Conservation (phyloP, 2,888 invertebrate genomes). For the Sussaba pulchella region DNA sequence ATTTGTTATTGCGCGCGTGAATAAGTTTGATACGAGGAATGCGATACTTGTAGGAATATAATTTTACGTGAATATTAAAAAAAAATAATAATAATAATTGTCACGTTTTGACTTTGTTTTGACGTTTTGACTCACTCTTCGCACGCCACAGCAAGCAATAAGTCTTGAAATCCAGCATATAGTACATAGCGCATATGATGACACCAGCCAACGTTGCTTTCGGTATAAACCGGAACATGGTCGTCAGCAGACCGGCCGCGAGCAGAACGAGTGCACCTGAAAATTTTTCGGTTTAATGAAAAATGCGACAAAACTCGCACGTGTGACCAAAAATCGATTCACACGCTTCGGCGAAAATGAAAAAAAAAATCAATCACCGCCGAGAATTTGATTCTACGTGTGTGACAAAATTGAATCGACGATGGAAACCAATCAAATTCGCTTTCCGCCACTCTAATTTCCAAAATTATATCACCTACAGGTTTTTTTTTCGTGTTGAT, state of each 20-base stretch:
- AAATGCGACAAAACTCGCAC: slow-evolving; percentile 23
- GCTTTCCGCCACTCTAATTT: neutral
- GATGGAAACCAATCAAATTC: slow-evolving; percentile 11
- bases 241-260: slow-evolving; percentile 85
- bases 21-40: too few relatives aligned
- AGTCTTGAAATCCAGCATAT: slow-evolving; percentile 85
- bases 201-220: slow-evolving; percentile 87
- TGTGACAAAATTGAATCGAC: slow-evolving; percentile 1
- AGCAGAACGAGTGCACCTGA: slow-evolving; percentile 85
- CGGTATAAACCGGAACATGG: slow-evolving; percentile 85
- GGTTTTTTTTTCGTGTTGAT: neutral
- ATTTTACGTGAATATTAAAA: neutral
- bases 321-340: slow-evolving; percentile 6
- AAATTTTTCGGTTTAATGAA: slow-evolving; percentile 59
- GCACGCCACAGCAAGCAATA: slow-evolving; percentile 85
- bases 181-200: slow-evolving; percentile 87
- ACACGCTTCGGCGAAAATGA: slow-evolving; percentile 1
- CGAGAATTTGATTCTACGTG: neutral
- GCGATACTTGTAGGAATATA: too few relatives aligned
- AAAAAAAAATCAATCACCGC: slow-evolving; percentile 25
- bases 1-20: too few relatives aligned
- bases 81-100: slow-evolving; percentile 6
- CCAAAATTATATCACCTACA: neutral
- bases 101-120: too few relatives aligned
- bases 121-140: slow-evolving; percentile 85